Conservation (phyloP, 2,113 vertebrate species). For the Myiopsitta monachus region DNA sequence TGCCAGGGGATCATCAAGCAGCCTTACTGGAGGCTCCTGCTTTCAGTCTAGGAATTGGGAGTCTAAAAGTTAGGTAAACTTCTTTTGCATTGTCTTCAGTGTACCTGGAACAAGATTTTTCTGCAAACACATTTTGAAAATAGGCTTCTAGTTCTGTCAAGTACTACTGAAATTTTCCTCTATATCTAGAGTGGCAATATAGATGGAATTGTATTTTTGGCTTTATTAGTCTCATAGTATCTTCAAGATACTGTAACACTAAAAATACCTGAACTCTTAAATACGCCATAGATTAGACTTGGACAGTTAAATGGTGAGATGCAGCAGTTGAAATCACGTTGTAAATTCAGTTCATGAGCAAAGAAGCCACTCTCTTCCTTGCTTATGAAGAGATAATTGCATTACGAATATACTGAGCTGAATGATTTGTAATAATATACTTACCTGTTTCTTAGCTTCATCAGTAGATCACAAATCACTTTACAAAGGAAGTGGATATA, state of each 20-base stretch:
- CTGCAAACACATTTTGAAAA: background rate
- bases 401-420: background rate
- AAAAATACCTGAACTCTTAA: background rate
- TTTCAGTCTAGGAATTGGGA: background rate
- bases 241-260: background rate
- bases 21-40: background rate
- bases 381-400: background rate
- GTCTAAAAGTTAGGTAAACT: background rate
- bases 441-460: background rate
- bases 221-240: background rate
- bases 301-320: background rate
- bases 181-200: background rate
- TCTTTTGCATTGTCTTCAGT: background rate
- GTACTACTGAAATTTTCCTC: background rate
- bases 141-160: fast-evolving
- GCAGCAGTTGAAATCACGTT: background rate
- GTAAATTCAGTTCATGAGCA: background rate
- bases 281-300: background rate
- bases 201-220: background rate
- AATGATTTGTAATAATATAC: background rate
- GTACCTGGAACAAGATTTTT: background rate
- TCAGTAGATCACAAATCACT: background rate
- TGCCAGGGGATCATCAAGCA: background rate
- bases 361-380: background rate
- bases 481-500: background rate